These are phyloP conservation scores for Xenopus laevis DNA, from an alignment of 2,113 vertebrate genomes.

Conservation along the genomic window DNA sequence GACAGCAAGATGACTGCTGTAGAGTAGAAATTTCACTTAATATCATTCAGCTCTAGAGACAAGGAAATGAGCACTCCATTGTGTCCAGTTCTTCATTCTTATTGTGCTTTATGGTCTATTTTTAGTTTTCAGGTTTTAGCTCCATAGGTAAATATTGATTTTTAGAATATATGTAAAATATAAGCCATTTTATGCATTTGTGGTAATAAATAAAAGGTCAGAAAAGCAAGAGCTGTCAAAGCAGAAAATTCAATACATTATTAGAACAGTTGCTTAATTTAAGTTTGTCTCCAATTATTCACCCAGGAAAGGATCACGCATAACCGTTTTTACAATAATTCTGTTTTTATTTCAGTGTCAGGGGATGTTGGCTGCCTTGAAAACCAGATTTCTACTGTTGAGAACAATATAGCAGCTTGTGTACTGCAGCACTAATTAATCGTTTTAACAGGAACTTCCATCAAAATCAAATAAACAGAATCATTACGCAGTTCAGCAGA, in stretches of 20 bases:
- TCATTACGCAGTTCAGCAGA: conserved; percentile 22
- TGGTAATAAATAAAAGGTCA: no score
- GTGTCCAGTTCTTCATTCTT: no score
- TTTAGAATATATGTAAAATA: no score
- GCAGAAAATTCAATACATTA: conserved; percentile 1
- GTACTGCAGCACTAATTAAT: conserved; percentile 8
- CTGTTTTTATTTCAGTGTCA: neutral
- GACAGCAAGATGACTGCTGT: no score
- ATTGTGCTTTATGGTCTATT: no score
- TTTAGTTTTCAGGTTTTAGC: no score
- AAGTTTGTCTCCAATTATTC: neutral
- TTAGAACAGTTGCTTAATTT: neutral
- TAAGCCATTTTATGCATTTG: no score
- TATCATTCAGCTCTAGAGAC: no score
- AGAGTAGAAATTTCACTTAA: no score
- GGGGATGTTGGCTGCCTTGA: conserved; percentile 1
- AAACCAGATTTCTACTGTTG: neutral
- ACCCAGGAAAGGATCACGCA: neutral
- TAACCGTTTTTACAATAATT: neutral
- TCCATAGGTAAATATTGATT: no score
- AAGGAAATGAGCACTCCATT: no score
- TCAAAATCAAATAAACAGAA: conserved; percentile 13
- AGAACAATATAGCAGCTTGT: conserved; percentile 2
- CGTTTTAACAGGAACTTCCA: conserved; percentile 2
- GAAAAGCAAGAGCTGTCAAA: neutral